Base-by-base conservation (phyloP, 2,888 invertebrate genomes). In the Crepidodera aurea region DNA sequence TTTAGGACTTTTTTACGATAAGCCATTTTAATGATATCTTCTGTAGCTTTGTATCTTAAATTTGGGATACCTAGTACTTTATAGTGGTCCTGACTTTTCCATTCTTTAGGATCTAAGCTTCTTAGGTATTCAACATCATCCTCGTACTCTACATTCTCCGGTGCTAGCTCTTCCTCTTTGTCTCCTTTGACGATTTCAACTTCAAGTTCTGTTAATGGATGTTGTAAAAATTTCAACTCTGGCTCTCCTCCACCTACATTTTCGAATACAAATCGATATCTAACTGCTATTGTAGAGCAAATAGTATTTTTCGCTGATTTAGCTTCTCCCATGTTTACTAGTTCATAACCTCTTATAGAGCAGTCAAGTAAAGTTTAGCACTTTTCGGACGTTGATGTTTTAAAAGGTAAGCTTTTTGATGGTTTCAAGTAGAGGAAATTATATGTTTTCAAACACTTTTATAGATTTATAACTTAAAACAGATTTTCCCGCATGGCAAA, bases 61-160 rank as follows among this genome's bases (percentile, higher is more conserved):
- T 90, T 88, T 72, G 89, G 90, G 73, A 99, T 86, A 51, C 99
- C 98, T 64, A 99, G 83, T 12, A 99, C 96, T 32, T 91, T 92
- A 82, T 98, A 98, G 81, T 98, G 98, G 81, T 98, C 98, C 83
- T 98, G 98, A 74, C 93, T 89, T 84, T 97, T 98, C 97, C 97
- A 98, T 75, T 96, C 93, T 80, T 93, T 96, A 1, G 98, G 98
- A 82, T 98, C 94, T 68, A 98, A 83, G 63, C 93, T 93, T 69
- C 92, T 86, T 65, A 98, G 84, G 79, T 93, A 94, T 60, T 88
- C 87, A 6, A 94, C 87, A 81, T 95, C 92, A 71, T 91, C 91
- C 66, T 90, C 86, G 70, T 87, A 84, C 57, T 83, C 82, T 68
- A 84, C 83, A 65, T 68, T 69, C 60, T 76, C 76, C 13, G 74